Evolutionary conservation across 2,797 vertebrate species (phyloP), one percentile per base, ranked within the genome.

Genomic region (Leptodactylus fallax): DNA sequence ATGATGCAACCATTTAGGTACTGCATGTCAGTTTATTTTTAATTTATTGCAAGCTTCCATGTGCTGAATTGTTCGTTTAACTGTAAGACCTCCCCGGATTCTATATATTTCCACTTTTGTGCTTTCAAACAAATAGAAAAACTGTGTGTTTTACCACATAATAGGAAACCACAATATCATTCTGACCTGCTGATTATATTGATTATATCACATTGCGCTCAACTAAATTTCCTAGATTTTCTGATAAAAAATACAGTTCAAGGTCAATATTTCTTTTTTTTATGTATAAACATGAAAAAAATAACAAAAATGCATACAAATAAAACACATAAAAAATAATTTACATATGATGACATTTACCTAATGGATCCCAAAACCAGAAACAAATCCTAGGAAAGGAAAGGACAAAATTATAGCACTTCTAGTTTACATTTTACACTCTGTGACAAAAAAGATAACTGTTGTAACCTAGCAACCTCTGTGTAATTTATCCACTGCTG

Each of bases 381-480:
- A 58, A 53, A 1, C 23, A 56, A 4, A 1, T 19, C 17, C 25
- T 27, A 25, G 51, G 11, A 69, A 56, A 71, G 49, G 17, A 88
- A 93, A 87, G 91, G 90, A 90, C 61, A 91, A 93, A 91, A 91
- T 89, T 65, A 69, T 63, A 89, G 23, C 87, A 67, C 88, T 92
- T 79, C 94, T 95, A 95, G 92, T 95, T 97, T 94, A 94, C 92
- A 60, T 82, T 94, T 95, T 95, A 94, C 94, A 93, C 91, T 90
- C 86, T 94, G 91, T 94, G 92, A 95, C 94, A 95, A 89, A 81
- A 88, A 53, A 77, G 65, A 55, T 19, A 94, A 91, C 91, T 91
- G 92, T 92, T 95, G 95, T 96, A 96, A 96, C 96, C 96, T 96
- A 96, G 95, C 94, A 97, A 96, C 95, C 95, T 94, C 93, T 93